Evolutionary conservation across 2,888 invertebrate species (phyloP).

Genomic region (Achlya flavicornis): DNA sequence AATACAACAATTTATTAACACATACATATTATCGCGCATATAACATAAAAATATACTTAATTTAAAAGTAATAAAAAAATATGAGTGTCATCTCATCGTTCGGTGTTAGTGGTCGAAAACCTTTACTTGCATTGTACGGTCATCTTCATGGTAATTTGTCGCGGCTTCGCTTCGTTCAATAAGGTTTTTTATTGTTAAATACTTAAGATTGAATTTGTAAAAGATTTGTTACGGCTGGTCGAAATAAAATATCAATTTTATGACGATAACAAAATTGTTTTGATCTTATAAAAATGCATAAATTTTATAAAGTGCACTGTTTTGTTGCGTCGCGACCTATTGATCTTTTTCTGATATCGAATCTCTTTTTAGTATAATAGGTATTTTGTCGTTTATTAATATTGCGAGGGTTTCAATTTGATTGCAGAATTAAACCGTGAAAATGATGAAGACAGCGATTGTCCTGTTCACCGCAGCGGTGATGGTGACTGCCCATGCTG

Average conservation of each 20-base stretch:
- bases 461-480: conserved; percentile 19
- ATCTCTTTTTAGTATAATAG: no score
- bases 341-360: conserved; percentile 1
- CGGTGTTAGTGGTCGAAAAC: neutral
- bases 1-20: no score
- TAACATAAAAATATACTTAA: no score
- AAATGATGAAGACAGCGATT: conserved; percentile 18
- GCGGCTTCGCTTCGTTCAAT: neutral
- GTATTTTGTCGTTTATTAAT: no score
- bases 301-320: neutral
- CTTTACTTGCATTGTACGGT: neutral
- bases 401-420: neutral
- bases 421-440: neutral
- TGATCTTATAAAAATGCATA: neutral
- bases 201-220: neutral
- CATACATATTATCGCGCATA: no score
- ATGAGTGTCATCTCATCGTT: no score
- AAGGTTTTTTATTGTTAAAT: neutral
- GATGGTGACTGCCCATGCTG: conserved; percentile 20
- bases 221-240: neutral
- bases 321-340: neutral
- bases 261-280: neutral
- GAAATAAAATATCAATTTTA: neutral
- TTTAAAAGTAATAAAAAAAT: no score
- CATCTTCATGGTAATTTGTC: conserved; percentile 1